Conservation (phyloP, 2,888 invertebrate species). For the Philopedon plagiatum region DNA sequence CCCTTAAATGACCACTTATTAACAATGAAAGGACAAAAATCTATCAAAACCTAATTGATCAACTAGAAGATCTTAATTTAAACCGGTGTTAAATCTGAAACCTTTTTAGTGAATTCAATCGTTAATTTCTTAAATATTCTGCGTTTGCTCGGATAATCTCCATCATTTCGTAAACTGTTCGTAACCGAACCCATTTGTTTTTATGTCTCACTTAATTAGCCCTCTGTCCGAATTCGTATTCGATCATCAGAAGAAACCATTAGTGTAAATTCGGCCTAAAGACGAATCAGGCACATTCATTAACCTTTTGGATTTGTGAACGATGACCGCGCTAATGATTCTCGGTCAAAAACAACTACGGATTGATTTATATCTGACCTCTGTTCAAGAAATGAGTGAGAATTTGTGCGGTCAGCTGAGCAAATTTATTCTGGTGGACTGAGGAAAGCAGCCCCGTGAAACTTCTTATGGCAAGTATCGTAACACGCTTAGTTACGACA, state of each 20-base stretch:
- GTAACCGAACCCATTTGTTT: slow-evolving; percentile 7
- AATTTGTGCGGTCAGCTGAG: slow-evolving; percentile 11
- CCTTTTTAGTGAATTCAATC: too few species aligned
- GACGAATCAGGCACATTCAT: slow-evolving; percentile 30
- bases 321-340: slow-evolving; percentile 45
- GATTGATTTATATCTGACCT: slow-evolving; percentile 34
- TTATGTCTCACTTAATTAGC: slow-evolving; percentile 28
- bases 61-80: too few species aligned
- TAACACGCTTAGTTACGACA: too few species aligned
- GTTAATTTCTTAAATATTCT: neutral
- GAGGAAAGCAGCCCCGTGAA: neutral
- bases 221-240: slow-evolving; percentile 15
- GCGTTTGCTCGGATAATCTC: neutral
- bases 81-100: too few species aligned
- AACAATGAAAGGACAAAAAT: too few species aligned
- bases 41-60: too few species aligned
- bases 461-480: too few species aligned
- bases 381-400: slow-evolving; percentile 33
- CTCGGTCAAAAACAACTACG: slow-evolving; percentile 47
- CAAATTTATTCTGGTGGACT: too few species aligned
- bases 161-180: neutral
- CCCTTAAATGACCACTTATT: too few species aligned
- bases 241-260: slow-evolving; percentile 38
- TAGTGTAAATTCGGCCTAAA: slow-evolving; percentile 30
- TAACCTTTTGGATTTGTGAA: slow-evolving; percentile 44